Evolutionary conservation across 2,797 vertebrate species (phyloP).

Genomic region (Tragopan temminckii): DNA sequence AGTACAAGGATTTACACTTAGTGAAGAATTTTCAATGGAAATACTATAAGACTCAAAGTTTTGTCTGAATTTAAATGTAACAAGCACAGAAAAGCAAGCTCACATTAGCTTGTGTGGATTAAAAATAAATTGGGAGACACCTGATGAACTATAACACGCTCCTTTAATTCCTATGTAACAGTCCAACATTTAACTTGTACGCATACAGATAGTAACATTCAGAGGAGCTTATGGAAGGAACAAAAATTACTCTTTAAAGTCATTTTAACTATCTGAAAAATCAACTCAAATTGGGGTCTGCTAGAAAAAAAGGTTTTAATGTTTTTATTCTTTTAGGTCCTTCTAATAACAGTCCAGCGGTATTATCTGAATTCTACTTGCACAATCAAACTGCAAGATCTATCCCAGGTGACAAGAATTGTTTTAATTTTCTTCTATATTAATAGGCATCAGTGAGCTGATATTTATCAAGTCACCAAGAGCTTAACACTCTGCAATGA

Average conservation of each 20-base stretch:
- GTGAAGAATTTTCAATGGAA: neutral
- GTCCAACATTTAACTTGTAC: neutral
- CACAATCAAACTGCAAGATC: neutral
- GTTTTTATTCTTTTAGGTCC: neutral
- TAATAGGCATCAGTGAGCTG: neutral
- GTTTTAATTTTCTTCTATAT: neutral
- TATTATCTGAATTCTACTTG: neutral
- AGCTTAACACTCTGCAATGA: accelerated
- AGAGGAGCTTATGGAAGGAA: neutral
- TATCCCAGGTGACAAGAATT: neutral
- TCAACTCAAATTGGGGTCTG: neutral
- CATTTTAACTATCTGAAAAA: neutral
- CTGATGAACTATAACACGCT: neutral
- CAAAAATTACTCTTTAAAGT: neutral
- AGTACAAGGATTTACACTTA: neutral
- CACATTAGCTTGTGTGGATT: neutral
- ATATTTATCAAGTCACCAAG: neutral
- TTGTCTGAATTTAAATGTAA: neutral
- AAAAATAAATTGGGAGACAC: neutral
- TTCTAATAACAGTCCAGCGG: neutral
- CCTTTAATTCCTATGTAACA: neutral
- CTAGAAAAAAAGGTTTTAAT: neutral
- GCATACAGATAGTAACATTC: neutral
- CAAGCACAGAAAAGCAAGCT: neutral
- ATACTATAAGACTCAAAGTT: neutral